Percentiles rank a stretch among this genome's conserved stretches.
These are phyloP conservation scores for Cheirogaleus major DNA, from an alignment of 2,797 vertebrate species.

Conservation along the genomic window DNA sequence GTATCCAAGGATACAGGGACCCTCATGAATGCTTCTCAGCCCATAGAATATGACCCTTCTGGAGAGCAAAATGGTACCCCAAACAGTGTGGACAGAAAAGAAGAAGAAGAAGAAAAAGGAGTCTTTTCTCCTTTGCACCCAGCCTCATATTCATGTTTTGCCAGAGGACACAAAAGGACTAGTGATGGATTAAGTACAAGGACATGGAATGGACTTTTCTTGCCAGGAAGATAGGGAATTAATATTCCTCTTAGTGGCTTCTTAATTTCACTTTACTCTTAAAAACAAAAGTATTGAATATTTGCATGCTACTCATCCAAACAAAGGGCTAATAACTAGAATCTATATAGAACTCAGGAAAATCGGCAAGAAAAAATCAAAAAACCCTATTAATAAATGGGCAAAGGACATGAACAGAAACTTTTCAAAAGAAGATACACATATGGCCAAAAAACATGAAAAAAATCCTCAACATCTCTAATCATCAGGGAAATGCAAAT, in stretches of 20 bases:
- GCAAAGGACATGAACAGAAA: too few relatives aligned
- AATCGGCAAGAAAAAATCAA: too few relatives aligned
- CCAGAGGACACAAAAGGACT: background rate
- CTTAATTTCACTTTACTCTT: background rate
- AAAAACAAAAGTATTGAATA: background rate
- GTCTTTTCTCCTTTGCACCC: background rate
- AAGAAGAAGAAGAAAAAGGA: background rate
- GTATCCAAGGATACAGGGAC: background rate
- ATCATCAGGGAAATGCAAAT: too few relatives aligned
- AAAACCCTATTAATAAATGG: too few relatives aligned
- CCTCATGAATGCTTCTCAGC: background rate
- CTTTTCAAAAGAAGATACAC: too few relatives aligned
- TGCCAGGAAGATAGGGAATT: background rate
- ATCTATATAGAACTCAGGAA: too few relatives aligned
- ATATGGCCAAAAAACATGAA: too few relatives aligned
- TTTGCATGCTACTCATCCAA: too few relatives aligned
- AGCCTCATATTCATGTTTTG: background rate
- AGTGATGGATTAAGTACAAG: background rate
- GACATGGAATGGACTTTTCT: background rate
- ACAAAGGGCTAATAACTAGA: too few relatives aligned
- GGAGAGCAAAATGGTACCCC: background rate
- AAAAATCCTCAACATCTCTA: too few relatives aligned
- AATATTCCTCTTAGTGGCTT: background rate
- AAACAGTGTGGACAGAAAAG: background rate
- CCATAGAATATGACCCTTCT: background rate